These are phyloP conservation scores for Heliconius sara DNA, from an alignment of 2,888 invertebrate genomes.

Conservation along the genomic window DNA sequence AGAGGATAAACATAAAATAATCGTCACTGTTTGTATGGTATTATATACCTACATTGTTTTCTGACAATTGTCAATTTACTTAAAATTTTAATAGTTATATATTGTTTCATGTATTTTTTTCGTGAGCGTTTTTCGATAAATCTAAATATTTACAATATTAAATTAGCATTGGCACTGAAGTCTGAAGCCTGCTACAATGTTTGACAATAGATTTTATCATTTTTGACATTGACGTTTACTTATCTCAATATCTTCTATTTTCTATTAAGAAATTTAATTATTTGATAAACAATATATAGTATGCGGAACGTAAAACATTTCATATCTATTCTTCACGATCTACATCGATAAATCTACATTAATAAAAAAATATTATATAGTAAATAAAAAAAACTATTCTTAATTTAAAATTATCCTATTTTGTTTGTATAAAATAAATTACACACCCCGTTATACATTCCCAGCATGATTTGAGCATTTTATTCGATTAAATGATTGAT, in stretches of 20 bases:
- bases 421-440: neutral
- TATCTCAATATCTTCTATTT: slow-evolving; percentile 3
- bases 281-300: too few species aligned
- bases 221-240: slow-evolving; percentile 51
- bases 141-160: too few species aligned
- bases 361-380: neutral
- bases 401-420: neutral
- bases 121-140: neutral
- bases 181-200: neutral
- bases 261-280: neutral
- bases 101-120: neutral
- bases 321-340: neutral
- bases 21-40: neutral
- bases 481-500: slow-evolving; percentile 51
- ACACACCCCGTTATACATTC: slow-evolving; percentile 76
- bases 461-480: slow-evolving; percentile 78
- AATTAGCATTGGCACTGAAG: neutral
- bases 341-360: neutral
- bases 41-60: neutral
- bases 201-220: slow-evolving; percentile 29
- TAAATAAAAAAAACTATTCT: neutral
- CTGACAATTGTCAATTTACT: neutral
- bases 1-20: slow-evolving; percentile 1
- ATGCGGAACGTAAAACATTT: neutral
- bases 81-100: neutral